phyloP scores from a whole-genome alignment of 2,888 invertebrate genomes.

The Sinohyriopsis cumingii region DNA sequence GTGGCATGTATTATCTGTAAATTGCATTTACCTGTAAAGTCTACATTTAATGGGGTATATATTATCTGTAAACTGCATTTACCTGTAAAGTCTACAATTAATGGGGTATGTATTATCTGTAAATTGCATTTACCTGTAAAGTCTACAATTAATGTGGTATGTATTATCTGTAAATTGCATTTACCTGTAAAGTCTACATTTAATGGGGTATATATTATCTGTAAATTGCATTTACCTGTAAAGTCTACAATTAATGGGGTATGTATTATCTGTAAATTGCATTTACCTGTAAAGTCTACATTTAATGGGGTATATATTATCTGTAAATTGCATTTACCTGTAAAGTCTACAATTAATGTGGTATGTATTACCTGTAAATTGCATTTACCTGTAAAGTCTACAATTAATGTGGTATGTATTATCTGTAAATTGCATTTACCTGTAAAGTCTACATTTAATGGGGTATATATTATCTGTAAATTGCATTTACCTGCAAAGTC shows the following conservation, averaged over 20 bases:
- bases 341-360: neutral
- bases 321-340: slow-evolving; percentile 36
- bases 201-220: too few species aligned
- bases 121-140: slow-evolving; percentile 37
- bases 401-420: too few species aligned
- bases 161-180: neutral
- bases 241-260: neutral
- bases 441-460: slow-evolving; percentile 16
- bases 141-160: too few species aligned
- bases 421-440: slow-evolving; percentile 25
- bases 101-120: too few species aligned
- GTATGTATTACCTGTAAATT: neutral
- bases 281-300: slow-evolving; percentile 36
- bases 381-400: slow-evolving; percentile 35
- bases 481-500: slow-evolving; percentile 35
- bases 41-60: too few species aligned
- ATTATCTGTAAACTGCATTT: neutral
- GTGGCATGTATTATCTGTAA: too few species aligned
- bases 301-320: too few species aligned
- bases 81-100: slow-evolving; percentile 33
- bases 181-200: slow-evolving; percentile 35
- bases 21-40: slow-evolving; percentile 36
- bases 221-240: slow-evolving; percentile 36
- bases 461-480: neutral
- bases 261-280: neutral